These are phyloP conservation scores for Streptopelia turtur DNA, from an alignment of 2,797 vertebrate genomes.

Conservation along the genomic window DNA sequence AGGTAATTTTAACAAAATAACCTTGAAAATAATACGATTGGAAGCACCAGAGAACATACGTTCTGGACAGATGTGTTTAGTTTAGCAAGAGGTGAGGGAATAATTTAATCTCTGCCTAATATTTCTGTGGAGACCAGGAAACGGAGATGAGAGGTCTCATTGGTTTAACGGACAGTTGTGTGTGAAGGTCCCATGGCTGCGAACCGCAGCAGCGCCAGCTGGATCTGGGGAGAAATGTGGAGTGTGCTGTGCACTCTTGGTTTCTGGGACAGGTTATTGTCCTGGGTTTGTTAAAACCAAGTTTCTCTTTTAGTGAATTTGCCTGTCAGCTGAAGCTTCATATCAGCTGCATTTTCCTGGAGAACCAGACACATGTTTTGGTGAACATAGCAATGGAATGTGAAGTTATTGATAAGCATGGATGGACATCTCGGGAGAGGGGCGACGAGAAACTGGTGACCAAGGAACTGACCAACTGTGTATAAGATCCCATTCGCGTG, in stretches of 20 bases:
- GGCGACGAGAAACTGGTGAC: no score
- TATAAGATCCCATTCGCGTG: no score
- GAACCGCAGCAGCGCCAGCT: neutral
- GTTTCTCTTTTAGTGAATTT: no score
- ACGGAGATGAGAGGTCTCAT: neutral
- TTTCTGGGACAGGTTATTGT: neutral
- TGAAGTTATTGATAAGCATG: no score
- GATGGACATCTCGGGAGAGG: no score
- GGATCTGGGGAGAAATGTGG: no score
- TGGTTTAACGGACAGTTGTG: neutral
- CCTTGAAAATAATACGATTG: neutral
- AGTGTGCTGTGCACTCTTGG: neutral
- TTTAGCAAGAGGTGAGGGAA: neutral
- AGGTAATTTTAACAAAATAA: neutral
- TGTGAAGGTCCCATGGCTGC: neutral
- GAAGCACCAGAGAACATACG: neutral
- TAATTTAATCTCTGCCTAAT: neutral
- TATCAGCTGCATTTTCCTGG: no score
- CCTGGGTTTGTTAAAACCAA: no score
- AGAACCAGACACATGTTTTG: no score
- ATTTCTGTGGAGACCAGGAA: neutral
- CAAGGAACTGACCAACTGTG: no score
- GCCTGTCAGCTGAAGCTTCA: no score
- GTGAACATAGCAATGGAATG: no score
- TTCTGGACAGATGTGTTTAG: neutral